A percentile compares a stretch with the other conserved stretches of the same genome.
phyloP scores from a whole-genome alignment of 2,888 invertebrate species.

The Leptinotarsa tumamoca region DNA sequence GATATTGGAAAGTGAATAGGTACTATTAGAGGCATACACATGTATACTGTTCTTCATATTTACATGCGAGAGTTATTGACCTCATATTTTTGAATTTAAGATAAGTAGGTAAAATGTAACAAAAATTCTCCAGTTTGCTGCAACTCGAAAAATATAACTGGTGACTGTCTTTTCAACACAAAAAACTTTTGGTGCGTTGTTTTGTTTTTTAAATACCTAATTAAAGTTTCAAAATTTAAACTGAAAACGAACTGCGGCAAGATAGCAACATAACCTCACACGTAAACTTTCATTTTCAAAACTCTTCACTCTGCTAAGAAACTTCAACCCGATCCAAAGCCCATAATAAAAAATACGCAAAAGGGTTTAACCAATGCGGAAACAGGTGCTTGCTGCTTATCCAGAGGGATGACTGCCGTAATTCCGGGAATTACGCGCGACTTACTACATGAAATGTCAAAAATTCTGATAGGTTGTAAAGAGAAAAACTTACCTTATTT shows the following conservation, averaged over 20 bases:
- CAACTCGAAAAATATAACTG: not conserved
- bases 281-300: not conserved
- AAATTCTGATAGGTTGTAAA: conserved; percentile 17
- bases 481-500: conserved; percentile 62
- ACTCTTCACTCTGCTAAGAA: not conserved
- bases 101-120: not conserved
- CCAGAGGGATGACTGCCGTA: conserved; percentile 9
- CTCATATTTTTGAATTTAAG: not conserved
- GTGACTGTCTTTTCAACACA: not conserved
- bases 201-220: not conserved
- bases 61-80: conserved; percentile 12
- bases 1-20: too few species aligned
- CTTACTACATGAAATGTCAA: not conserved
- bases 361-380: conserved; percentile 20
- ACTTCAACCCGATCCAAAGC: not conserved
- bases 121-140: not conserved
- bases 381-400: conserved; percentile 10
- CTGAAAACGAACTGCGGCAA: conserved; percentile 17
- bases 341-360: not conserved
- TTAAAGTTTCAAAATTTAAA: not conserved
- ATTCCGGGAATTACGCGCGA: not conserved
- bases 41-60: not conserved
- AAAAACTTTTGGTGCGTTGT: conserved; percentile 3
- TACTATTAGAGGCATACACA: too few species aligned
- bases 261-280: conserved; percentile 23